phyloP scores from a whole-genome alignment of 2,797 vertebrate species.

The Gallinago stenura region DNA sequence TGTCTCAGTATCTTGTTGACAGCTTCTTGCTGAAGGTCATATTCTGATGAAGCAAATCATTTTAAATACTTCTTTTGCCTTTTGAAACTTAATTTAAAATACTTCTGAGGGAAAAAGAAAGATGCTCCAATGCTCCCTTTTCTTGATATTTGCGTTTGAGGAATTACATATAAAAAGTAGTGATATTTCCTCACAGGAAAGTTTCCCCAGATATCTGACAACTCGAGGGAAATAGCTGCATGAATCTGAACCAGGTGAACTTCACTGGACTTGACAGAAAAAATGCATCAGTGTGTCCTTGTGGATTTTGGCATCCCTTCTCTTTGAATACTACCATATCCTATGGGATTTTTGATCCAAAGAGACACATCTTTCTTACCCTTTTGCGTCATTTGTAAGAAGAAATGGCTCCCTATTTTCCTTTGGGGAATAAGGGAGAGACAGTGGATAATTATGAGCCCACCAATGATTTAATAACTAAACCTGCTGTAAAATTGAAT shows the following conservation, averaged over 20 bases:
- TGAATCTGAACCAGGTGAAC: background rate
- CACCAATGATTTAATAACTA: background rate
- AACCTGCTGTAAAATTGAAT: background rate
- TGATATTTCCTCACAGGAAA: background rate
- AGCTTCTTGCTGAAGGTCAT: slow-evolving; percentile 32
- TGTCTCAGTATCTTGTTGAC: slow-evolving; percentile 2
- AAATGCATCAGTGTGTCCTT: background rate
- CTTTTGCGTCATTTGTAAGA: background rate
- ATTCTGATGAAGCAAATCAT: slow-evolving; percentile 31
- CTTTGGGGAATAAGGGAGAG: background rate
- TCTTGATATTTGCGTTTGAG: background rate
- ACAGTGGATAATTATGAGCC: background rate
- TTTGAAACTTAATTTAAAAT: slow-evolving; percentile 11
- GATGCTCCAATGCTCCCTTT: background rate
- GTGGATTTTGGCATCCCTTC: background rate
- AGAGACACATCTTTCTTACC: background rate
- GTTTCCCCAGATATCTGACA: background rate
- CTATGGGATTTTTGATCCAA: background rate
- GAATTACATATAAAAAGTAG: background rate
- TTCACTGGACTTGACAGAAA: background rate
- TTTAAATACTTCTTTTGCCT: slow-evolving; percentile 11
- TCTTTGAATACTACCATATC: background rate
- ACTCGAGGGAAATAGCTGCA: background rate
- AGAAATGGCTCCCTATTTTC: background rate
- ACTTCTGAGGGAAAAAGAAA: background rate